phyloP scores from a whole-genome alignment of 2,113 vertebrate species.

The Azemiops feae region DNA sequence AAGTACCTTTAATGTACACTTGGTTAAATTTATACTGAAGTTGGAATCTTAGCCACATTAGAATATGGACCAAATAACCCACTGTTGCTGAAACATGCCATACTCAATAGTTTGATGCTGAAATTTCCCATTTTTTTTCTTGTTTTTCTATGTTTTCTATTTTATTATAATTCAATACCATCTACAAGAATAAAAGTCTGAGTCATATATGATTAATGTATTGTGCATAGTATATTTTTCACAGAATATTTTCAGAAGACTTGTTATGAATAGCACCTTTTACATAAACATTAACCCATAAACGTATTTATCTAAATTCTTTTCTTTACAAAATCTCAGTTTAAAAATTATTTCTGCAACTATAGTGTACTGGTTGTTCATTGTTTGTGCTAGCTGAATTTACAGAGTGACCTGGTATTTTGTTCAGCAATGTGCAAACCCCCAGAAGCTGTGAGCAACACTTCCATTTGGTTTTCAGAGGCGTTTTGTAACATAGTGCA shows the following conservation, averaged over 20 bases:
- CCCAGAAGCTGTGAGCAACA: constrained; percentile 48
- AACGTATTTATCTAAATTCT: constrained; percentile 57
- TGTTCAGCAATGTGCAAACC: constrained; percentile 53
- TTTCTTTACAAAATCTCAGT: constrained; percentile 52
- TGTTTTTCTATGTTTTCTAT: not conserved
- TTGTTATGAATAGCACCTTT: constrained; percentile 49
- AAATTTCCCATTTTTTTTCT: not conserved
- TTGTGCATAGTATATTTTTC: constrained; percentile 38
- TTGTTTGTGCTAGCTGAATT: constrained; percentile 65
- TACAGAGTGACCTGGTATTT: constrained; percentile 65
- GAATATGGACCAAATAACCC: not conserved
- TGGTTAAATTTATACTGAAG: not conserved
- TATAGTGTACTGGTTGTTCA: constrained; percentile 59
- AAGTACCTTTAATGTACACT: constrained; percentile 11
- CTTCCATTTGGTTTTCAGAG: constrained; percentile 43
- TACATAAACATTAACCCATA: constrained; percentile 54
- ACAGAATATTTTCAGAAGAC: constrained; percentile 21
- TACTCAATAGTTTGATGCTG: not conserved
- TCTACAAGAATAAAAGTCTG: constrained; percentile 28
- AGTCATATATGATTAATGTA: constrained; percentile 35
- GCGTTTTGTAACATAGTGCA: constrained; percentile 36
- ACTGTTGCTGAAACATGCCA: constrained; percentile 7
- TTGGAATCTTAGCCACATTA: constrained; percentile 2
- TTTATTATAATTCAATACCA: constrained; percentile 20
- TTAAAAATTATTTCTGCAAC: constrained; percentile 69